Evolutionary conservation across 2,113 vertebrate genomes (phyloP), one percentile per base, ranked within the genome.

Genomic region (Passer montanus): DNA sequence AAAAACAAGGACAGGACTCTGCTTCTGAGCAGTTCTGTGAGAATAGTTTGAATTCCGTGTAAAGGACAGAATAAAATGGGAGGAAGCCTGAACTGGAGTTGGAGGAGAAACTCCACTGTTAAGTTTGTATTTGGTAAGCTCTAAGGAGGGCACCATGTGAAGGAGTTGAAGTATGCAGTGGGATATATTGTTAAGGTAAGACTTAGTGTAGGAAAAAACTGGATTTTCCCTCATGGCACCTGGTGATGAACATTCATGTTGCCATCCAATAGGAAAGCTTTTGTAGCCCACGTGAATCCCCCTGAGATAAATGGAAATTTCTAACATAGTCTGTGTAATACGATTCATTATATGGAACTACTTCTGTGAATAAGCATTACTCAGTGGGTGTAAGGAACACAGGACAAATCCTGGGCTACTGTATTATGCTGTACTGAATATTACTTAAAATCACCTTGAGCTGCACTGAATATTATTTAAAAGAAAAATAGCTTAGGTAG

Each of bases 311-410:
- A 88, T 88, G 96, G 95, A 97, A 97, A 95, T 86, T 84, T 95
- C 82, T 90, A 53, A 31, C 83, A 30, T 4, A n/a, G 19, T 33
- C 84, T 89, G 84, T 83, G 78, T 94, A 93, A 83, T 33, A 52
- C 55, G 90, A 33, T 92, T 88, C 82, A 59, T 80, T 95, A 35
- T 88, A 74, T 91, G 87, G 96, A 97, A 97, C 87, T 83, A 24
- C 55, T 92, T 84, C 75, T 89, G 55, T 95, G 93, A 97, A 93
- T 97, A 95, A 96, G 92, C 47, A 76, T 97, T 97, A 95, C 93
- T 97, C 96, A 96, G 90, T 66, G 30, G 53, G 24, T 81, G 33
- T 86, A 63, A 86, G 82, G 64, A 95, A 66, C 0, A 0, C 77
- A 70, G 78, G 75, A 80, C 55, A 85, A 82, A 85, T 75, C 31